These are phyloP conservation scores for Galendromus occidentalis DNA, from an alignment of 1,140 invertebrate genomes.

Conservation along the genomic window DNA sequence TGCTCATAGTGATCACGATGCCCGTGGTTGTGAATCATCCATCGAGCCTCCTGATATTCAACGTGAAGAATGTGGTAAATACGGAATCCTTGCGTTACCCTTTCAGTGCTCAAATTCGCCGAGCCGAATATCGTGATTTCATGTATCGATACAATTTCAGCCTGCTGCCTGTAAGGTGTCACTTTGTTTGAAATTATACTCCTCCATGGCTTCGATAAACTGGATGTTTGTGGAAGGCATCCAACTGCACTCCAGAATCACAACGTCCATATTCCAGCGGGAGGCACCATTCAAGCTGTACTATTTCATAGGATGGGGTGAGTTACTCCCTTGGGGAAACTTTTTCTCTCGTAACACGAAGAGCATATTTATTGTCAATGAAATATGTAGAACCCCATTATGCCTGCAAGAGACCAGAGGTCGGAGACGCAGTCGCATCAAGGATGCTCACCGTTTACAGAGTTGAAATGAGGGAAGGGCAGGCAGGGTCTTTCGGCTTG, in stretches of 20 bases:
- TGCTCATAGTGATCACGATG: slow-evolving; percentile 28
- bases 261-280: slow-evolving; percentile 34
- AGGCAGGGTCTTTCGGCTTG: too few species aligned
- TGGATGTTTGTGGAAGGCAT: slow-evolving; percentile 40
- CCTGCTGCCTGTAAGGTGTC: slow-evolving; percentile 32
- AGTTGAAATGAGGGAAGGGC: too few species aligned
- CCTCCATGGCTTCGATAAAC: slow-evolving; percentile 33
- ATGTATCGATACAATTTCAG: slow-evolving; percentile 20
- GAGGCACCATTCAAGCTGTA: slow-evolving; percentile 32
- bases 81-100: not conserved
- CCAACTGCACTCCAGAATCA: slow-evolving; percentile 31
- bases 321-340: slow-evolving; percentile 17
- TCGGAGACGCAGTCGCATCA: too few species aligned
- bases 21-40: slow-evolving; percentile 18
- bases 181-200: slow-evolving; percentile 31
- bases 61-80: not conserved
- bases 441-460: too few species aligned
- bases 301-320: slow-evolving; percentile 35
- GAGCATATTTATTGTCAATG: too few species aligned
- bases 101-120: not conserved
- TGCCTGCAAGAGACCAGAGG: too few species aligned
- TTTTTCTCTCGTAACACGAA: too few species aligned
- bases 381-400: too few species aligned
- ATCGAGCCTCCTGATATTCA: not conserved
- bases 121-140: not conserved